Evolutionary conservation across 2,888 invertebrate genomes (phyloP).

Genomic region (Latheticus oryzae): DNA sequence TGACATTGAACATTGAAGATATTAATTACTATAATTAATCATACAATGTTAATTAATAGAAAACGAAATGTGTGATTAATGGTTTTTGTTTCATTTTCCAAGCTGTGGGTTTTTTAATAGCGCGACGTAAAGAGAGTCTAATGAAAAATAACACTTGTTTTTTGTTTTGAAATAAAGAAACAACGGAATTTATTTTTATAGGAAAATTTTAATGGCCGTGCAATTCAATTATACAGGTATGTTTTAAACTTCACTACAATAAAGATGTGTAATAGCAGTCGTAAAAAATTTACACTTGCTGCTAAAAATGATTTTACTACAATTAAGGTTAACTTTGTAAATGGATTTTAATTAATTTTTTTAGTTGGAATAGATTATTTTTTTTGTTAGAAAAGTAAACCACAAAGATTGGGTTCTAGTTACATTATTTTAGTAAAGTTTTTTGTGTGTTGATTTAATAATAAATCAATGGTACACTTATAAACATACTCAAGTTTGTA

Average conservation of each 20-base stretch:
- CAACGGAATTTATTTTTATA: slow-evolving; percentile 13
- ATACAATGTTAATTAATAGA: slow-evolving; percentile 35
- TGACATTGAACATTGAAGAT: slow-evolving; percentile 19
- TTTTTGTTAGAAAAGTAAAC: too few relatives aligned
- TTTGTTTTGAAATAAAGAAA: slow-evolving; percentile 12
- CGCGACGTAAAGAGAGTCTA: not conserved
- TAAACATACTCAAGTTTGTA: slow-evolving; percentile 37
- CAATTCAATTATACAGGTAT: slow-evolving; percentile 25
- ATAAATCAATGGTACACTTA: slow-evolving; percentile 20
- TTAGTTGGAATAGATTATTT: too few relatives aligned
- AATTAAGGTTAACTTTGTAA: slow-evolving; percentile 34
- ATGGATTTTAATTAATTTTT: too few relatives aligned
- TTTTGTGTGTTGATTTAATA: too few relatives aligned
- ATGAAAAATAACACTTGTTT: slow-evolving; percentile 19
- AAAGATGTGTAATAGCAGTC: slow-evolving; percentile 26
- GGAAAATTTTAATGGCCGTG: slow-evolving; percentile 22
- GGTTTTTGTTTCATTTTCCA: slow-evolving; percentile 29
- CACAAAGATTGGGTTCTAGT: too few relatives aligned
- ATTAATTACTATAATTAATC: slow-evolving; percentile 35
- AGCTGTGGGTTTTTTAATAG: slow-evolving; percentile 20
- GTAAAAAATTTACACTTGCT: slow-evolving; percentile 35
- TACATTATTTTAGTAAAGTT: too few relatives aligned
- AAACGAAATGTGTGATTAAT: slow-evolving; percentile 35
- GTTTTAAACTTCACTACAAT: slow-evolving; percentile 24
- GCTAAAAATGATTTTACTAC: slow-evolving; percentile 39